Evolutionary conservation across 2,797 vertebrate genomes (phyloP).

Genomic region (Gila robusta): DNA sequence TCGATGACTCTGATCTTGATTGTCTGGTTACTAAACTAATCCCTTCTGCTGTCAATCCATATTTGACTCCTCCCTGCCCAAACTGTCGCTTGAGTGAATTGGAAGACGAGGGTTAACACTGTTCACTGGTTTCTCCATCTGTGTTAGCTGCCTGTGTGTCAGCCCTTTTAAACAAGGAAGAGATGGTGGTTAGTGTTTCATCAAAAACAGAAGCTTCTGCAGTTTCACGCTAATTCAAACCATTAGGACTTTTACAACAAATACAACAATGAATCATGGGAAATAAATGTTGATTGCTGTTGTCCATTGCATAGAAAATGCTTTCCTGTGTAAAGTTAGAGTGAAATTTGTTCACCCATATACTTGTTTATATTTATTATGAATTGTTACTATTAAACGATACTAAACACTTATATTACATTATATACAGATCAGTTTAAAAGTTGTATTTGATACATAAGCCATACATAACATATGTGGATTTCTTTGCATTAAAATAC

Average conservation of each 20-base stretch:
- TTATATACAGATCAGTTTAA: not conserved
- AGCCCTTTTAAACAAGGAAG: not conserved
- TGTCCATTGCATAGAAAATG: not conserved
- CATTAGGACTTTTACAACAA: not conserved
- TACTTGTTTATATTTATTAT: not conserved
- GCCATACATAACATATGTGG: not conserved
- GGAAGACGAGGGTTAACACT: constrained; percentile 33
- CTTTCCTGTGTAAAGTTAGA: not conserved
- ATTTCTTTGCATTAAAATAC: not conserved
- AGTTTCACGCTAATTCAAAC: constrained; percentile 3
- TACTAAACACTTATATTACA: too few relatives aligned
- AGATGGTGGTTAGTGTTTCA: not conserved
- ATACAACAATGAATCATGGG: not conserved
- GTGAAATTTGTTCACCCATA: not conserved
- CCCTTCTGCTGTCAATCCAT: constrained; percentile 70
- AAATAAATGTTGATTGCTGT: not conserved
- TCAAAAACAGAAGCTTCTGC: not conserved
- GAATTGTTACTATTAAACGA: too few relatives aligned
- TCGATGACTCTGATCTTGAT: constrained; percentile 78
- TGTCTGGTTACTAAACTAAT: constrained; percentile 68
- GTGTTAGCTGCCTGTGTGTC: constrained; percentile 39
- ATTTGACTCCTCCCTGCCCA: constrained; percentile 68
- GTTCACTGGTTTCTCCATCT: constrained; percentile 50
- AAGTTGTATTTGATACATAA: not conserved
- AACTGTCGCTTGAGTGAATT: constrained; percentile 65